Evolutionary conservation across 2,797 vertebrate genomes (phyloP), one percentile per base, ranked within the genome.

Genomic region (Danionella dracula): DNA sequence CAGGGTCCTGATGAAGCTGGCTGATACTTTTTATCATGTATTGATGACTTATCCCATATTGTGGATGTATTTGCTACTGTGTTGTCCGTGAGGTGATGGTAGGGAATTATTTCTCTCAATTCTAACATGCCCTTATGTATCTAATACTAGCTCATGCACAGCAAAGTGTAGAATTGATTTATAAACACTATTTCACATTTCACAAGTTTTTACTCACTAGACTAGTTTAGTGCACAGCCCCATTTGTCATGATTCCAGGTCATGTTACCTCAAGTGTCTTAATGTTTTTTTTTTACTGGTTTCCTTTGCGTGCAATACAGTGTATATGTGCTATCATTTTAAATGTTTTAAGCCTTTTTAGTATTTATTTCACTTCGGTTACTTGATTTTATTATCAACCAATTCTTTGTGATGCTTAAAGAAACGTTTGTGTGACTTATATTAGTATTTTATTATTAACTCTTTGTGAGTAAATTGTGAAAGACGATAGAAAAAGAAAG

Each of bases 11-110:
- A 58, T 64, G 8, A 21, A 23, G 8, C 17, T 45, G 8, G 44
- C 40, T 16, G 49, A 17, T 29, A 0, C 1, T 31, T 60, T 38
- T 41, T 12, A 20, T 41, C 34, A 16, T 44, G 4, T 34, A 23
- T 29, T 42, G 38, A 64, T 44, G 4, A 44, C 53, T 32, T 46
- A 40, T 66, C 64, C 64, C 63, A 56, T 66, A 66, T 55, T 66
- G 51, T 20, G 51, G 63, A 56, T 66, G 17, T 54, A 41, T 66
- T 44, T 37, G 27, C 37, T n/a, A 35, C 27, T 35, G n/a, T 37
- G 44, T n/a, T n/a, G n/a, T n/a, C n/a, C n/a, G n/a, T n/a, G n/a
- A n/a, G n/a, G n/a, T n/a, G n/a, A n/a, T n/a, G n/a, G n/a, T n/a
- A n/a, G n/a, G n/a, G n/a, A n/a, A n/a, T n/a, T n/a, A n/a, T n/a